Percentiles rank a stretch among this genome's conserved stretches.
phyloP scores from a whole-genome alignment of 2,888 invertebrate genomes.

The Anthrax anthrax region DNA sequence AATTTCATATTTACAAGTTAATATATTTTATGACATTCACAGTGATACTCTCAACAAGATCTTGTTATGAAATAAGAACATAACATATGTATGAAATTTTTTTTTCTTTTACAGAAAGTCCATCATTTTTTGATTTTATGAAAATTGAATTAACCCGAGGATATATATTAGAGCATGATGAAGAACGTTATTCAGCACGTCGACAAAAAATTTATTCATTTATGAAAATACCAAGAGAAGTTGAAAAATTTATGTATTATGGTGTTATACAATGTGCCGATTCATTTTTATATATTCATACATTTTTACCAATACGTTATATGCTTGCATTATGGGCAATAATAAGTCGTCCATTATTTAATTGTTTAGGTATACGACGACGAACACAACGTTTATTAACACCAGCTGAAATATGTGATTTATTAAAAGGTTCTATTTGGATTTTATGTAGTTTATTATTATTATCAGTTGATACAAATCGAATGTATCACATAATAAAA shows the following conservation, averaged over 20 bases:
- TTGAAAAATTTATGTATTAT: conserved; percentile 84
- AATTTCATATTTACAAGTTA: no score
- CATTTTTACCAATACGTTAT: conserved; percentile 89
- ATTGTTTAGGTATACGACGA: conserved; percentile 51
- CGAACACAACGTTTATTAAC: conserved; percentile 48
- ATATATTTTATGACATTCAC: no score
- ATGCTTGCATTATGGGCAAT: conserved; percentile 73
- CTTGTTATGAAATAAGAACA: no score
- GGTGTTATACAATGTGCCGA: conserved; percentile 94
- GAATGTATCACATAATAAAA: conserved; percentile 93
- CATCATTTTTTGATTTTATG: conserved; percentile 49
- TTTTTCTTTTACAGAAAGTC: conserved; percentile 14
- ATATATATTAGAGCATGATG: conserved; percentile 88
- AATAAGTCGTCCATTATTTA: conserved; percentile 54
- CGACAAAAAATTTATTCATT: conserved; percentile 94
- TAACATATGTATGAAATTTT: no score
- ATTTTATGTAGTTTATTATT: conserved; percentile 68
- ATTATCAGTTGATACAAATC: conserved; percentile 90
- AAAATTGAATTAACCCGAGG: conserved; percentile 81
- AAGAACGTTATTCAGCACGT: conserved; percentile 84
- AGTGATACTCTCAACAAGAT: no score
- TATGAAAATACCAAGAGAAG: conserved; percentile 84
- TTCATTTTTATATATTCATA: conserved; percentile 93
- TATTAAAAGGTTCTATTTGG: conserved; percentile 83
- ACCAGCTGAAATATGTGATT: conserved; percentile 89